Conservation (phyloP, 2,113 vertebrate species). For the Paramormyrops kingsleyae region DNA sequence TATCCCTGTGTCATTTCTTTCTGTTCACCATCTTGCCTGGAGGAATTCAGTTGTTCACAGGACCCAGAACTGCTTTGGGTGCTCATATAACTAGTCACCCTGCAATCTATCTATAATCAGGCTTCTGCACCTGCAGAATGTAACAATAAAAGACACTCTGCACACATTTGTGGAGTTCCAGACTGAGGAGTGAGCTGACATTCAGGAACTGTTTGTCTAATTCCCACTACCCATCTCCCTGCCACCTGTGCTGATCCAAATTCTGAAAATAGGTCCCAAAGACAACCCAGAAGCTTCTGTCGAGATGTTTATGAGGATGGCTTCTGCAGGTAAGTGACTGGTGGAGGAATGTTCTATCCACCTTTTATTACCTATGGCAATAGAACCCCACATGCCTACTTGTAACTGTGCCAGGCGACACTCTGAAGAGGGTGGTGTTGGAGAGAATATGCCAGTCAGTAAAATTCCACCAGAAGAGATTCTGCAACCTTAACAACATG, state of each 20-base stretch:
- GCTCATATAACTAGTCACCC: neutral
- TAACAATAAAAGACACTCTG: neutral
- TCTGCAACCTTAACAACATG: neutral
- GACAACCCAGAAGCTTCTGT: neutral
- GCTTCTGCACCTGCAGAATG: neutral
- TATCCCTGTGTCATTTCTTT: neutral
- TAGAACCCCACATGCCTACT: neutral
- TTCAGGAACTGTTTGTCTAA: neutral
- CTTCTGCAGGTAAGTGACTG: neutral
- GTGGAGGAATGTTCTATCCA: neutral
- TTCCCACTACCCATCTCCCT: neutral
- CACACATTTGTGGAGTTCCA: neutral
- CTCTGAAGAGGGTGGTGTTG: neutral
- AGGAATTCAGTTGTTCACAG: neutral
- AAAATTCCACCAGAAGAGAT: neutral
- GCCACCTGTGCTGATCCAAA: neutral
- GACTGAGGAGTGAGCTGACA: neutral
- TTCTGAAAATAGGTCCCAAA: neutral
- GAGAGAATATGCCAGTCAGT: neutral
- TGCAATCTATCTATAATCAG: neutral
- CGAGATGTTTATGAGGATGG: neutral
- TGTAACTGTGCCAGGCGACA: neutral
- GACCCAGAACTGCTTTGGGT: neutral
- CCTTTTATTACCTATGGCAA: neutral
- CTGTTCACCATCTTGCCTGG: neutral